Base-by-base conservation (phyloP, 37 sponge, comb jelly and placozoan genomes). In the Aplysina aerophoba region DNA sequence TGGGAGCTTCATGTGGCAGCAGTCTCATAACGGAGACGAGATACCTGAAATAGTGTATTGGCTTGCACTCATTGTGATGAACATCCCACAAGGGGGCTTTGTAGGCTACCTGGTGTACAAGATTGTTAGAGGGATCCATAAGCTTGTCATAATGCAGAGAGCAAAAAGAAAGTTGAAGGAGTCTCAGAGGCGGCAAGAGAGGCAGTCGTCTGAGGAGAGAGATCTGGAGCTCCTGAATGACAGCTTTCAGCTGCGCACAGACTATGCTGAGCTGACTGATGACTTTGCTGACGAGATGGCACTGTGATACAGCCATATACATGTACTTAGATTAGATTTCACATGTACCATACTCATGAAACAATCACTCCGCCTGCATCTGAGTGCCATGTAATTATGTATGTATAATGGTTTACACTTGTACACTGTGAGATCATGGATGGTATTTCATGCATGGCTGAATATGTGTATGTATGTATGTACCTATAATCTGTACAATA, bases 241-340 rank as follows among this genome's bases (percentile, higher is more conserved):
- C 71, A 69, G 71, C 34, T 69, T 69, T 69, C 71, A 69, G 71
- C 28, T 34, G 13, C 71, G 71, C 1, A 69, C 13, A 5, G 34
- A 30, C 71, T 69, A 69, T 30, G 19, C 17, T 1, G 71, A 69
- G 8, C 3, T 44, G 50, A 44, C 3, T 44, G 50, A 44, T 44
- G 50, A 44, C 8, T 44, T 44, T 44, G 50, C 50, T 8, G 3
- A 3, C 50, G 6, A 44, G 6, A 44, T 44, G 50, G 50, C 50
- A 44, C 8, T 44, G 50, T 44, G 50, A 44, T 44, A 8, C 8
- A 44, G 50, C 8, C 8, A 8, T 8, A 44, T 8, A 44, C 8
- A 44, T 44, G 50, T 44, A 8, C 8, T 44, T 44, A 3, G 8
- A 44, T 3, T 44, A n/a, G n/a, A 44, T 44, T 44, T 11, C 50